Conservation (phyloP, 2,113 vertebrate genomes). For the Equus quagga region DNA sequence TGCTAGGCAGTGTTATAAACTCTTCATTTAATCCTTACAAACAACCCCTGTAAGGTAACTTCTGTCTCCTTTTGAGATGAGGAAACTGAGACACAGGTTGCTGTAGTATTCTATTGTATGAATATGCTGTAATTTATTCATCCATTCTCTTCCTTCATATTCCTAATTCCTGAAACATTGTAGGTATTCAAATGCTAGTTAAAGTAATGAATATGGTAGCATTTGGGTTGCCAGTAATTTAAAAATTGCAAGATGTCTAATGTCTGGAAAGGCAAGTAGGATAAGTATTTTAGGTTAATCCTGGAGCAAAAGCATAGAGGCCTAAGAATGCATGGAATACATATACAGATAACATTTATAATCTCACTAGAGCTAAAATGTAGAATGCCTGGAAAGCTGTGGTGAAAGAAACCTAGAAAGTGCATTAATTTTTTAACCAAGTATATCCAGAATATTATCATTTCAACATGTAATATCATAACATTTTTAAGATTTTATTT, state of each 20-base stretch:
- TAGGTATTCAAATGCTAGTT: conserved; percentile 20
- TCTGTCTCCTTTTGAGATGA: background rate
- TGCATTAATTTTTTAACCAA: background rate
- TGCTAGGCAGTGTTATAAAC: background rate
- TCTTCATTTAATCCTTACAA: background rate
- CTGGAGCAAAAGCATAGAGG: background rate
- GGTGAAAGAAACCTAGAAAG: background rate
- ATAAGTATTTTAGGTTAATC: background rate
- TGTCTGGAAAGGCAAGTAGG: background rate
- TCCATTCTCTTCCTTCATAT: background rate
- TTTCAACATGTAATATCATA: background rate
- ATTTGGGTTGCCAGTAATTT: background rate
- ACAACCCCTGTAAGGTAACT: background rate
- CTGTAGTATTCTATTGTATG: background rate
- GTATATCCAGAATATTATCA: background rate
- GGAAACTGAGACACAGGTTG: background rate
- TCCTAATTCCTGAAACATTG: background rate
- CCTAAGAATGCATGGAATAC: background rate
- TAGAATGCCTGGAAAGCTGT: background rate
- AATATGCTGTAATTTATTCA: background rate
- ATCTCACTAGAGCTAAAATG: background rate
- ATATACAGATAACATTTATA: background rate
- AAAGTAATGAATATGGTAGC: background rate
- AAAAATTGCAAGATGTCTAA: background rate
- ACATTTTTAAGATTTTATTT: no score